Percentiles rank a stretch among this genome's conserved stretches.
Conservation (phyloP, 1,140 invertebrate species). For the Meloidogyne exigua region DNA sequence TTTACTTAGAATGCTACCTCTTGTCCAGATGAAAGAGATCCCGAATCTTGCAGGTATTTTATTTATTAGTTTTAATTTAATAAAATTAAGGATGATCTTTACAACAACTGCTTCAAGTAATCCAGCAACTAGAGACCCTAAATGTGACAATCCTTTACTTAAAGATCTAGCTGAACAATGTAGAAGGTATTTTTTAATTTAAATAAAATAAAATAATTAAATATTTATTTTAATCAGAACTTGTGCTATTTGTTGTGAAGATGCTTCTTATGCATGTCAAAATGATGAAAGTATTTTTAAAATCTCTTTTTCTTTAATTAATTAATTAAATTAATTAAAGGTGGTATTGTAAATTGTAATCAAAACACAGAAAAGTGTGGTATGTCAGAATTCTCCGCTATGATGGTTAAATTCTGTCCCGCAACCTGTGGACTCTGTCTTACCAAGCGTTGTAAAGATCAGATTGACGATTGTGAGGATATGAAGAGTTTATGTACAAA, state of each 20-base stretch:
- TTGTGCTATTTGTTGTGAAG: conserved; percentile 53
- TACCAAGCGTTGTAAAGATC: conserved; percentile 44
- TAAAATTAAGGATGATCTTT: conserved; percentile 38
- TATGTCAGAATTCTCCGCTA: conserved; percentile 43
- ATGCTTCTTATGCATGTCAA: conserved; percentile 47
- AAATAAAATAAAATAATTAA: neutral
- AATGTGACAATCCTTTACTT: conserved; percentile 52
- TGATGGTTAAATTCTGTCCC: conserved; percentile 54
- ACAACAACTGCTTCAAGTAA: conserved; percentile 29
- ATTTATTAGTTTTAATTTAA: neutral
- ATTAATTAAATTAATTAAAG: conserved; percentile 16
- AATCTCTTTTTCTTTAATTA: neutral
- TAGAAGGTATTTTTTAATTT: conserved; percentile 22
- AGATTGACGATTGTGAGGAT: conserved; percentile 50
- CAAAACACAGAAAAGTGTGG: conserved; percentile 43
- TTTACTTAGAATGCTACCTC: conserved; percentile 38
- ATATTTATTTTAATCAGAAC: conserved; percentile 30
- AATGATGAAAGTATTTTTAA: conserved; percentile 47
- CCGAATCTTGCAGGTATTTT: conserved; percentile 38
- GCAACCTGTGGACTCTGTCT: conserved; percentile 50
- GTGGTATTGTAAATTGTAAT: conserved; percentile 50
- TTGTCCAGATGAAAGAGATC: conserved; percentile 44
- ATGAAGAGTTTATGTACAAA: conserved; percentile 52
- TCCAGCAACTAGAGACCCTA: conserved; percentile 43
- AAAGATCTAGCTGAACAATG: conserved; percentile 52